These are phyloP conservation scores for Manis pentadactyla DNA, from an alignment of 2,797 vertebrate genomes.

Conservation along the genomic window DNA sequence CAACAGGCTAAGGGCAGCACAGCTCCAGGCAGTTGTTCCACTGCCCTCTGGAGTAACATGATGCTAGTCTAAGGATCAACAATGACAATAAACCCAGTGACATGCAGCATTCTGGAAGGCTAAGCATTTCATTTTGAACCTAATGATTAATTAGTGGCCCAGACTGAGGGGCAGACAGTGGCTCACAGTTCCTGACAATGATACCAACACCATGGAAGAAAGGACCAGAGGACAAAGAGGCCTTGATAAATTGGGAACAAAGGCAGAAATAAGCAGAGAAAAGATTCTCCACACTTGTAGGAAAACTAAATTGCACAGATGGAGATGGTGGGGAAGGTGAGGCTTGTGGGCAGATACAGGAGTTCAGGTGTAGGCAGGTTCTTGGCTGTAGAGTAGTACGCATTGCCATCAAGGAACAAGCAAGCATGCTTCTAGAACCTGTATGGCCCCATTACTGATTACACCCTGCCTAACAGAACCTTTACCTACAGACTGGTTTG, in stretches of 20 bases:
- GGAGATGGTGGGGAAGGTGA: not conserved
- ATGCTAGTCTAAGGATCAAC: not conserved
- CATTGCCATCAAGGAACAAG: not conserved
- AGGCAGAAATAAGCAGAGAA: slow-evolving; percentile 1
- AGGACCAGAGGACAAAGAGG: slow-evolving; percentile 27
- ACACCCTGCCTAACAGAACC: not conserved
- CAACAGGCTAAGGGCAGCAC: not conserved
- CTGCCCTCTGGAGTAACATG: slow-evolving; percentile 6
- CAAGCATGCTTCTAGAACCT: not conserved
- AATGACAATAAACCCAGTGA: not conserved
- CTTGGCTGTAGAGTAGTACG: not conserved
- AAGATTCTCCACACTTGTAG: not conserved
- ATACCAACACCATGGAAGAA: slow-evolving; percentile 2
- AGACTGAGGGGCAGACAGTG: slow-evolving; percentile 5
- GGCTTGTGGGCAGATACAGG: not conserved
- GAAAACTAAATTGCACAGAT: slow-evolving; percentile 15
- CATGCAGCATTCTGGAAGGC: not conserved
- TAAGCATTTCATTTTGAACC: not conserved
- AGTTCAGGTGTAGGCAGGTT: not conserved
- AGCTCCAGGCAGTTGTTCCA: not conserved
- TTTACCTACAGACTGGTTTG: not conserved
- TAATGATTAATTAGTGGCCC: slow-evolving; percentile 48
- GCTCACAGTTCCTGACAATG: not conserved
- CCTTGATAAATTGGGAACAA: not conserved
- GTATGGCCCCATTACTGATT: not conserved